phyloP scores from a whole-genome alignment of 2,888 invertebrate genomes.

The Papilio gigon region DNA sequence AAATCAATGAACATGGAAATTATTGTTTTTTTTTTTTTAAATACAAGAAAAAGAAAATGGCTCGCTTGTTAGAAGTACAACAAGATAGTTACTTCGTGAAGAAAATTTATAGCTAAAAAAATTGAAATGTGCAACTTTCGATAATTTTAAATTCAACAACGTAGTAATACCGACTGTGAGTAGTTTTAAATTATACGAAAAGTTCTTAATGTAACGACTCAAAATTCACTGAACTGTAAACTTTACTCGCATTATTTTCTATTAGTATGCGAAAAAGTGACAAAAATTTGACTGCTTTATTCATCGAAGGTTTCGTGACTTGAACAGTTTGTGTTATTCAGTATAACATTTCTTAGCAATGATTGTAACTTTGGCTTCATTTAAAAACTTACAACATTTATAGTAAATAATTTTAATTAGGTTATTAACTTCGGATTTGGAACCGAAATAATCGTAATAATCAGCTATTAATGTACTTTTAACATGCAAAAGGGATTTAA shows the following conservation, averaged over 20 bases:
- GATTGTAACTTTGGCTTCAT: background rate
- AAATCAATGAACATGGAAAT: no score
- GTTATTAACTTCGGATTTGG: background rate
- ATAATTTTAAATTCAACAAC: conserved; percentile 1
- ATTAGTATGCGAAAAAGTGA: background rate
- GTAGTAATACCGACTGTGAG: background rate
- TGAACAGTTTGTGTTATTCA: background rate
- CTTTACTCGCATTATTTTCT: background rate
- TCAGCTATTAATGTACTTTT: no score
- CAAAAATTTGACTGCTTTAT: background rate
- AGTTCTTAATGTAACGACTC: conserved; percentile 1
- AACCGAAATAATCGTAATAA: background rate
- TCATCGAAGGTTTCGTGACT: background rate
- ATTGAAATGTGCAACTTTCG: background rate
- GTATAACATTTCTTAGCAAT: background rate
- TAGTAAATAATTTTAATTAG: background rate
- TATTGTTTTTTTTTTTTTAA: no score
- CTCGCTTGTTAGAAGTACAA: no score
- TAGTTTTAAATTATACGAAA: conserved; percentile 18
- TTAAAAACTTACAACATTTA: background rate
- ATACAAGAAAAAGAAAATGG: no score
- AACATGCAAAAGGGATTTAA: no score
- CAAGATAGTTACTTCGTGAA: no score
- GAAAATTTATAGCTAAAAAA: no score
- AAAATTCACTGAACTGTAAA: conserved; percentile 16